Conservation (phyloP, 2,113 vertebrate species). For the Prochilodus magdalenae region DNA sequence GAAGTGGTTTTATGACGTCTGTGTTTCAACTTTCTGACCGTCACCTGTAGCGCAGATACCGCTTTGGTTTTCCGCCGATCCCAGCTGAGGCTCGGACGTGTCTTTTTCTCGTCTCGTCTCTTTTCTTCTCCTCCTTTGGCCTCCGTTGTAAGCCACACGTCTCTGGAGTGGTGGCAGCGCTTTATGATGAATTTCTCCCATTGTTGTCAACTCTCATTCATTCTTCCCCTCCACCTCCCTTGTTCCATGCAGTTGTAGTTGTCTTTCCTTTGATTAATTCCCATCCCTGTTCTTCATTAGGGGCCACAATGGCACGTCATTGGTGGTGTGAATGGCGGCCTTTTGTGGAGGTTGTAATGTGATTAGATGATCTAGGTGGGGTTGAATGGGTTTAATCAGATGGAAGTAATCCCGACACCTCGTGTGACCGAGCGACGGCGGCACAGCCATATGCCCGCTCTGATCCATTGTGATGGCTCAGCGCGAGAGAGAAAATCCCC, state of each 20-base stretch:
- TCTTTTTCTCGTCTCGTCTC: not conserved
- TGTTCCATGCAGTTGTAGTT: slow-evolving; percentile 59
- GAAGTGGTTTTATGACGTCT: too few species aligned
- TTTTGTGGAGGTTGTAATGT: slow-evolving; percentile 76
- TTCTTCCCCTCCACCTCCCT: slow-evolving; percentile 46
- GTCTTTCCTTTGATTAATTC: slow-evolving; percentile 54
- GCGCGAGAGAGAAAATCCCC: slow-evolving; percentile 41
- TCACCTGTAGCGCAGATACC: not conserved
- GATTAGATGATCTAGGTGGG: slow-evolving; percentile 81
- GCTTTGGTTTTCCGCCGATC: not conserved
- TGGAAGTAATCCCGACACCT: slow-evolving; percentile 75
- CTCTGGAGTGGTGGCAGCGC: slow-evolving; percentile 30
- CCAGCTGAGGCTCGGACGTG: not conserved
- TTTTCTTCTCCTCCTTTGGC: not conserved
- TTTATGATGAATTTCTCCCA: slow-evolving; percentile 64
- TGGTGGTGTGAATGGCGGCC: slow-evolving; percentile 63
- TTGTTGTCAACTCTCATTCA: slow-evolving; percentile 21
- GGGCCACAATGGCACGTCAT: slow-evolving; percentile 65
- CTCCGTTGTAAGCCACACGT: not conserved
- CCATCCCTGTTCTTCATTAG: slow-evolving; percentile 69
- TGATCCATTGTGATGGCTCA: slow-evolving; percentile 38
- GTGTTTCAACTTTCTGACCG: not conserved
- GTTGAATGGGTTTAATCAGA: slow-evolving; percentile 78
- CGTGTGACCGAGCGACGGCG: slow-evolving; percentile 56
- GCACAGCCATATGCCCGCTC: slow-evolving; percentile 49